Evolutionary conservation across 2,797 vertebrate genomes (phyloP), one percentile per base, ranked within the genome.

Genomic region (Melanotaenia nigrans): DNA sequence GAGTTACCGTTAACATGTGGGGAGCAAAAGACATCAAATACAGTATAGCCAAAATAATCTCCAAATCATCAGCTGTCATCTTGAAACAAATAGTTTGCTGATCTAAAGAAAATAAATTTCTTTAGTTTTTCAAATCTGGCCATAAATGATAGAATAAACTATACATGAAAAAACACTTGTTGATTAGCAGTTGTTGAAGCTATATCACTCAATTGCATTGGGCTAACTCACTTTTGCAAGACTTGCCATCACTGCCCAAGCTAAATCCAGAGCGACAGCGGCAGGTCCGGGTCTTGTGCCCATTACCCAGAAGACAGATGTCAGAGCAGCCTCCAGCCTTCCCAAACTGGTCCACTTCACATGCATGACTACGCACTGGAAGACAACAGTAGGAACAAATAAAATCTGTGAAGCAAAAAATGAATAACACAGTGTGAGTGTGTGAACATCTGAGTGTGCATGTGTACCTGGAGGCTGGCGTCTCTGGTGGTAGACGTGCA

Each of bases 201-300:
- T 0, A n/a, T 32, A 36, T 61, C 1, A 14, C 9, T 42, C 5
- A 33, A 64, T 55, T 5, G 24, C 32, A 9, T 32, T 12, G 20
- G 53, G 56, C 40, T 22, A 0, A 93, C 97, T 97, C 89, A 99
- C 98, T 99, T 91, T 99, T 99, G 94, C 98, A 99, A 22, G 98
- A 99, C 78, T 99, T 99, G 22, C 96, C 96, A 0, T 99, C 98
- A 0, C 96, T 99, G 81, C 98, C 98, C 71, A 99, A 92, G 89
- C 97, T 99, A 90, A 99, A 99, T 4, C 98, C 97, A 0, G 97
- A 98, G 60, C 97, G 96, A 85, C 97, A 99, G 38, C 97, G 96
- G 90, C 98, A 99, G 3, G 97, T 99, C 40, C 96, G 92, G 0
- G 94, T 96, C 90, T 99, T 99, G 92, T 99, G 98, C 86, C 96